Percentiles rank a stretch among this genome's conserved stretches.
phyloP scores from a whole-genome alignment of 2,113 vertebrate genomes.

The Elanus axillaris region DNA sequence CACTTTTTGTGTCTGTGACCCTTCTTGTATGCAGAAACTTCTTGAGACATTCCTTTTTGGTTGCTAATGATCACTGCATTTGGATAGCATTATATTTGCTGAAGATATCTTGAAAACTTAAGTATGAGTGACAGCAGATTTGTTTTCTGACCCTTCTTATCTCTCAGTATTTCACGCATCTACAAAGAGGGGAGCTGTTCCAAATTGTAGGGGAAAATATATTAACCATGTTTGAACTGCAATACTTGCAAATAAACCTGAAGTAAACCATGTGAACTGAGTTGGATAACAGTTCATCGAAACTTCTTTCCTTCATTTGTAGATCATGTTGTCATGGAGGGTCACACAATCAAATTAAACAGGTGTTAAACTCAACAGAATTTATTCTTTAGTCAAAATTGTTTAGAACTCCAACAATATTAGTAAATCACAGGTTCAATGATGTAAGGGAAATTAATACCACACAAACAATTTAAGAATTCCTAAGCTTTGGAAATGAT shows the following conservation, averaged over 20 bases:
- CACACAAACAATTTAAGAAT: too few species aligned
- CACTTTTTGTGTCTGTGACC: not conserved
- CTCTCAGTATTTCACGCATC: not conserved
- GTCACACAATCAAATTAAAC: too few species aligned
- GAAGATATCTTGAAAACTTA: not conserved
- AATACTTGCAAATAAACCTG: not conserved
- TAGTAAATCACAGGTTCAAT: too few species aligned
- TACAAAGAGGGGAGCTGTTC: not conserved
- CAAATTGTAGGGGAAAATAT: not conserved
- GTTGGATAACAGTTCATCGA: rapidly evolving
- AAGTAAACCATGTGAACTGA: not conserved
- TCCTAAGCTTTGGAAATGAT: too few species aligned
- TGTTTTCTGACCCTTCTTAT: not conserved
- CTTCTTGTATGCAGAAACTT: not conserved
- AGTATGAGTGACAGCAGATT: not conserved
- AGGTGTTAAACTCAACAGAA: too few species aligned
- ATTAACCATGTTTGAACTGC: not conserved
- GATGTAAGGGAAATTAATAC: too few species aligned
- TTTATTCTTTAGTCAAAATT: too few species aligned
- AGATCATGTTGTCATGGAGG: not conserved
- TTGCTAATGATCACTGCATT: not conserved
- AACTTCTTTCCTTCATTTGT: not conserved
- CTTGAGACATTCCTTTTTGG: not conserved
- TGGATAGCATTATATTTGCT: not conserved
- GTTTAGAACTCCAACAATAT: too few species aligned